Evolutionary conservation across 2,113 vertebrate species (phyloP).

Genomic region (Panthera tigris): DNA sequence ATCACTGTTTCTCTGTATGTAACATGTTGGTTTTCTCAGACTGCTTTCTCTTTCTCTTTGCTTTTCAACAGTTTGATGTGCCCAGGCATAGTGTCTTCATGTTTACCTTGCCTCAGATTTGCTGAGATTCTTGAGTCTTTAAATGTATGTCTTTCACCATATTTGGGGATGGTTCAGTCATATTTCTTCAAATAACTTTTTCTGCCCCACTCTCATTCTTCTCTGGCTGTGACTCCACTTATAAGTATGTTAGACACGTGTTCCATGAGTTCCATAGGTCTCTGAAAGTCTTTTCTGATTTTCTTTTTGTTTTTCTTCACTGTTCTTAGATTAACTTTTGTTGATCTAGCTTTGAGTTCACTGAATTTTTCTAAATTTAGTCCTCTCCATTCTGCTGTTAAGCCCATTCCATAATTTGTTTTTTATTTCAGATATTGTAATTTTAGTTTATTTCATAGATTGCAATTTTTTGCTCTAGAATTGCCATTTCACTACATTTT

Average conservation of each 20-base stretch:
- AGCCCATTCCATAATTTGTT: neutral
- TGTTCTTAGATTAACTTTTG: neutral
- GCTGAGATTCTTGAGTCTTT: neutral
- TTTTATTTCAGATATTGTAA: neutral
- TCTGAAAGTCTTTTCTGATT: neutral
- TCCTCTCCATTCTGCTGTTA: neutral
- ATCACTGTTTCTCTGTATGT: neutral
- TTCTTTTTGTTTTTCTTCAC: neutral
- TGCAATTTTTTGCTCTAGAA: neutral
- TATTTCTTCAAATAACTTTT: neutral
- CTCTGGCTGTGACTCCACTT: neutral
- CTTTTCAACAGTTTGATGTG: neutral
- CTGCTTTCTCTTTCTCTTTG: neutral
- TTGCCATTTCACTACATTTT: neutral
- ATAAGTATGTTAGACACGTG: neutral
- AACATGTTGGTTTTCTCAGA: neutral
- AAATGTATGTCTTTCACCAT: neutral
- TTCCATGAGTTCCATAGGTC: neutral
- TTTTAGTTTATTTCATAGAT: neutral
- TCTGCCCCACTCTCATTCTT: neutral
- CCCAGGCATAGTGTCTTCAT: neutral
- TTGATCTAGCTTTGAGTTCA: neutral
- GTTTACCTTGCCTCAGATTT: neutral
- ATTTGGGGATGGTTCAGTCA: neutral
- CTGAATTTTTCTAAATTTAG: neutral